A percentile compares a stretch with the other conserved stretches of the same genome.
phyloP scores from a whole-genome alignment of 2,113 vertebrate genomes.

The Istiophorus platypterus region DNA sequence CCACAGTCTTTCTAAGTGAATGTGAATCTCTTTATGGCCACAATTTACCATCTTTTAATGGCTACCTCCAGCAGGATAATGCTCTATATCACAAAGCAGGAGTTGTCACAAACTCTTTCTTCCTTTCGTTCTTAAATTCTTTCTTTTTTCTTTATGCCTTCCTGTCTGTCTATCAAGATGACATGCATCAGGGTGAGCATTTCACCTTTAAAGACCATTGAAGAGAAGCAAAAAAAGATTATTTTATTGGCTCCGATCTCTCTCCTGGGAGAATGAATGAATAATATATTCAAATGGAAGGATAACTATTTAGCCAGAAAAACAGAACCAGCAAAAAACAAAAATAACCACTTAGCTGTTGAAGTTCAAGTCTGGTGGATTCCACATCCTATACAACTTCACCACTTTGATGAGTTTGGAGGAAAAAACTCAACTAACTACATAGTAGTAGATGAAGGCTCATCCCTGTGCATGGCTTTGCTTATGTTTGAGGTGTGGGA shows the following conservation, averaged over 20 bases:
- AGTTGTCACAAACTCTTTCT: no score
- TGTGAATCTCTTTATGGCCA: neutral
- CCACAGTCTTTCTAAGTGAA: neutral
- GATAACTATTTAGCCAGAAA: neutral
- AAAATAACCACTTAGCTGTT: neutral
- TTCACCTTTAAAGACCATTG: no score
- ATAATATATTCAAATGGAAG: neutral
- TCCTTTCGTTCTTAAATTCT: no score
- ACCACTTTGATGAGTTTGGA: slow-evolving; percentile 19
- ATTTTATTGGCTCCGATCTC: neutral
- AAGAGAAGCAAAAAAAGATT: neutral
- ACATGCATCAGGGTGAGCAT: no score
- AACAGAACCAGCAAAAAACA: neutral
- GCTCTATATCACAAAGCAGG: no score
- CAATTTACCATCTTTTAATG: neutral
- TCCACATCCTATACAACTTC: neutral
- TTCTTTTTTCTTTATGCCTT: no score
- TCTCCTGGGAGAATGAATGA: neutral
- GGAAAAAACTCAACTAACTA: slow-evolving; percentile 17
- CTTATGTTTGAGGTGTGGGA: slow-evolving; percentile 51
- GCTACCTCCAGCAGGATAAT: neutral
- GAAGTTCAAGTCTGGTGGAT: slow-evolving; percentile 8
- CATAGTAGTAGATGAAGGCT: slow-evolving; percentile 14
- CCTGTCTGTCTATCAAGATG: no score
- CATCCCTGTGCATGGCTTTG: neutral